These are phyloP conservation scores for Drosophila multiciliata DNA, from an alignment of 2,888 invertebrate species.

Conservation along the genomic window DNA sequence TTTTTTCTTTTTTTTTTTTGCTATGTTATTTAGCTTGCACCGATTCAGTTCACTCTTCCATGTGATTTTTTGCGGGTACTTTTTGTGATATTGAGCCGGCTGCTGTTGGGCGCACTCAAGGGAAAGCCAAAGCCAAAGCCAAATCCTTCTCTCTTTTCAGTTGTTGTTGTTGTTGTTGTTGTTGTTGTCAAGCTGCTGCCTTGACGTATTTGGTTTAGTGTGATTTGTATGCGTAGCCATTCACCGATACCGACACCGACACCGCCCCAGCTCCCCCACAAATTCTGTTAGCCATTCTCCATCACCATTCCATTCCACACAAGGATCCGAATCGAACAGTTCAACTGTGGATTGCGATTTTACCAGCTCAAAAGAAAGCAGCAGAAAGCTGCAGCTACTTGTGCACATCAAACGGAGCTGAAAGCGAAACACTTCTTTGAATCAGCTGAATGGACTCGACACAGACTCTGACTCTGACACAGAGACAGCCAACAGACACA, in stretches of 20 bases:
- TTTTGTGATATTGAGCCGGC: slow-evolving; percentile 68
- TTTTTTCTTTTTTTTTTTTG: slow-evolving; percentile 19
- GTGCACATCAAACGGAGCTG: slow-evolving; percentile 72
- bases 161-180: slow-evolving; percentile 26
- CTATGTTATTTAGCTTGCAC: slow-evolving; percentile 17
- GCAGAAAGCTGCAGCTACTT: slow-evolving; percentile 56
- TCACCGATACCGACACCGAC: not conserved
- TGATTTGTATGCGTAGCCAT: slow-evolving; percentile 65
- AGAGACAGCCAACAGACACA: slow-evolving; percentile 1
- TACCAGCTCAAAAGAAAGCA: slow-evolving; percentile 47
- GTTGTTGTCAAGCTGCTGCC: slow-evolving; percentile 42
- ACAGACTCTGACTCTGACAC: slow-evolving; percentile 6
- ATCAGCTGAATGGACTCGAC: slow-evolving; percentile 47
- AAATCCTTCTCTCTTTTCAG: slow-evolving; percentile 14
- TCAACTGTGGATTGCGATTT: slow-evolving; percentile 53
- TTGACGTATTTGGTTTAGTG: slow-evolving; percentile 76
- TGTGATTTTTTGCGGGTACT: slow-evolving; percentile 54
- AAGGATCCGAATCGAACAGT: slow-evolving; percentile 14
- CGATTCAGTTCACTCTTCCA: slow-evolving; percentile 22
- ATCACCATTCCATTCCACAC: not conserved
- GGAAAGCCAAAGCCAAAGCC: slow-evolving; percentile 59
- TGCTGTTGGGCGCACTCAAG: slow-evolving; percentile 66
- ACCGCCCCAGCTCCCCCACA: not conserved
- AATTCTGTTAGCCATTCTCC: not conserved
- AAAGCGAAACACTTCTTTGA: slow-evolving; percentile 70